These are phyloP conservation scores for Cantharis nigra DNA, from an alignment of 2,888 invertebrate genomes.

Conservation along the genomic window DNA sequence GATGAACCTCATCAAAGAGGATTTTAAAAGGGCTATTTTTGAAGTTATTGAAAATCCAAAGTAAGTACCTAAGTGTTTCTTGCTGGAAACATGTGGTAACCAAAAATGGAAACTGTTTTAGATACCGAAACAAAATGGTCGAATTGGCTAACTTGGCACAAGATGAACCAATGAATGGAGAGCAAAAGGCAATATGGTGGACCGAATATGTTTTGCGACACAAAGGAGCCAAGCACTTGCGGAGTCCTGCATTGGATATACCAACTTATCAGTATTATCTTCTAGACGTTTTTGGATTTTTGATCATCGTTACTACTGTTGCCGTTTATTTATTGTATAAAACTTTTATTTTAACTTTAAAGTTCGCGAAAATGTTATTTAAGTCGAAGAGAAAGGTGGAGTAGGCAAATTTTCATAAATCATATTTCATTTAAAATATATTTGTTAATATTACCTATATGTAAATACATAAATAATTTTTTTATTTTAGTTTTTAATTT, in stretches of 20 bases:
- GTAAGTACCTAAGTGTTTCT: neutral
- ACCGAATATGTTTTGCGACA: slow-evolving; percentile 5
- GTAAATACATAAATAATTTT: no score
- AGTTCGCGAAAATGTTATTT: neutral
- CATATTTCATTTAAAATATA: no score
- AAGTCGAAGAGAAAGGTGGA: neutral
- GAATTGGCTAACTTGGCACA: neutral
- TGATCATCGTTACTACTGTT: neutral
- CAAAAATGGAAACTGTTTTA: neutral
- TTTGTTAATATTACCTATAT: no score
- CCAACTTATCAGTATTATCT: neutral
- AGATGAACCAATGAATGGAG: neutral
- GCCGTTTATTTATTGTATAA: neutral
- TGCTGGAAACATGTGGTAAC: neutral
- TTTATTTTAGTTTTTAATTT: no score
- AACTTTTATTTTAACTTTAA: neutral
- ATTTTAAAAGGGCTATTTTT: neutral
- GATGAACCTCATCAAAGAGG: neutral
- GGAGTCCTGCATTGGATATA: neutral
- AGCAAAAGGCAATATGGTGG: slow-evolving; percentile 2
- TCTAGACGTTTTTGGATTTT: neutral
- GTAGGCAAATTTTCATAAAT: neutral
- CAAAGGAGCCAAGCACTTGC: neutral
- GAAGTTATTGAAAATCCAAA: neutral
- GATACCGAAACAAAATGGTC: neutral